Evolutionary conservation across 2,797 vertebrate species (phyloP).

Genomic region (Nyctalus aviator): DNA sequence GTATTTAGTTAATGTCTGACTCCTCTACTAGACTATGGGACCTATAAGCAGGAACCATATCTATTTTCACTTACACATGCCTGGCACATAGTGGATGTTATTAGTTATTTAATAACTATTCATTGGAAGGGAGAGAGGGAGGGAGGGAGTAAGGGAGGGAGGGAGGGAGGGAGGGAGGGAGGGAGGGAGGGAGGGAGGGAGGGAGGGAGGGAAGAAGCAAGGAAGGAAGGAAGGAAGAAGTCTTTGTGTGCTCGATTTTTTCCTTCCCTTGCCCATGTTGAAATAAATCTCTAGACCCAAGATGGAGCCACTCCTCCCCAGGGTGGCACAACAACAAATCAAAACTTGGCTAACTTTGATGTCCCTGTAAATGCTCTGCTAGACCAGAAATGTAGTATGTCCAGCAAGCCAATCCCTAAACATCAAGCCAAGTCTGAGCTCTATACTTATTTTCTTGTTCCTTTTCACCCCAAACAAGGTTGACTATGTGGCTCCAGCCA

Average conservation of each 20-base stretch:
- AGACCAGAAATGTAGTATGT: not conserved
- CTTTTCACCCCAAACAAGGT: not conserved
- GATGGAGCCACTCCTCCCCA: not conserved
- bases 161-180: not conserved
- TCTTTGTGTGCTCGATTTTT: slow-evolving; percentile 18
- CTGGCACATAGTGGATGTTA: not conserved
- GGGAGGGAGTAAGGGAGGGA: not conserved
- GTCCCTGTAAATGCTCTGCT: not conserved
- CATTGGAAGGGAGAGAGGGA: not conserved
- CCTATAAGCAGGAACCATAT: not conserved
- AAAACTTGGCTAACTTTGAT: not conserved
- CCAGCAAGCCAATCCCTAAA: not conserved
- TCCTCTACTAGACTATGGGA: not conserved
- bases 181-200: not conserved
- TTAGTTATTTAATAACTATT: slow-evolving; percentile 5
- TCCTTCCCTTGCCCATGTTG: not conserved
- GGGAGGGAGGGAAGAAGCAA: not conserved
- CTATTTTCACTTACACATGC: slow-evolving; percentile 7
- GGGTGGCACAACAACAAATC: not conserved
- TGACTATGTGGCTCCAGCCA: not conserved
- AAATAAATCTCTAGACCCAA: not conserved
- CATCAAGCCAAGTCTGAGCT: not conserved
- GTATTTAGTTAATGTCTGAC: not conserved
- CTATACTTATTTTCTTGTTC: not conserved
- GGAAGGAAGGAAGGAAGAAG: not conserved